Base-by-base conservation (phyloP, 2,797 vertebrate species). In the Typhlichthys subterraneus region DNA sequence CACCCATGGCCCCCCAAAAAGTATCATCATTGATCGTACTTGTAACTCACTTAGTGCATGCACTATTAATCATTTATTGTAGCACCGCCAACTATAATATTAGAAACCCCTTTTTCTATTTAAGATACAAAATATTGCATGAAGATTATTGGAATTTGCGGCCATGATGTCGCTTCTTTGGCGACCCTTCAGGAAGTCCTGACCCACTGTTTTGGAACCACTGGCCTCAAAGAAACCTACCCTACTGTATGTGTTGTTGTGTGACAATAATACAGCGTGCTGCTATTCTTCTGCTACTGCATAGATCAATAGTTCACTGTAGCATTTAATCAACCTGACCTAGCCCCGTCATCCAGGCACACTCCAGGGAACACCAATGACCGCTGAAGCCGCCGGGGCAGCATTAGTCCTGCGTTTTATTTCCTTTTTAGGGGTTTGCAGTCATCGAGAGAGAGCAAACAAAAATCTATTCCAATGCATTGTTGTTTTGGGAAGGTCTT, bases 231-330 rank as follows among this genome's bases (percentile, higher is more conserved):
- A 42, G 38, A 42, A 56, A 59, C 61, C 59, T 48, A 56, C 54
- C 57, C 31, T 2, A 29, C 23, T 29, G 23, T 4, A n/a, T 1
- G 55, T 70, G 64, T 70, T 81, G 65, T 69, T 80, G 57, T 76
- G 73, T 72, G 71, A 75, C 69, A 67, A 69, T 69, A 59, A 58
- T 87, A 75, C 74, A 83, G 73, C 72, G 51, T 47, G 48, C 70
- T 13, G n/a, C 58, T 75, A 60, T 38, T 67, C 61, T 63, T 76
- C 51, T 33, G 57, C 73, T 19, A 8, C 66, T 23, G 56, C 77
- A 79, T 70, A 74, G 83, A 89, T 90, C 85, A 80, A 86, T 89
- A 88, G 76, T 86, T 80, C 79, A 53, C 81, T 86, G 73, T 82
- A 77, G 83, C 79, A 75, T 89, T 88, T 87, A 89, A 88, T 89